Base-by-base conservation (phyloP, 2,888 invertebrate species). In the Tipula unca region DNA sequence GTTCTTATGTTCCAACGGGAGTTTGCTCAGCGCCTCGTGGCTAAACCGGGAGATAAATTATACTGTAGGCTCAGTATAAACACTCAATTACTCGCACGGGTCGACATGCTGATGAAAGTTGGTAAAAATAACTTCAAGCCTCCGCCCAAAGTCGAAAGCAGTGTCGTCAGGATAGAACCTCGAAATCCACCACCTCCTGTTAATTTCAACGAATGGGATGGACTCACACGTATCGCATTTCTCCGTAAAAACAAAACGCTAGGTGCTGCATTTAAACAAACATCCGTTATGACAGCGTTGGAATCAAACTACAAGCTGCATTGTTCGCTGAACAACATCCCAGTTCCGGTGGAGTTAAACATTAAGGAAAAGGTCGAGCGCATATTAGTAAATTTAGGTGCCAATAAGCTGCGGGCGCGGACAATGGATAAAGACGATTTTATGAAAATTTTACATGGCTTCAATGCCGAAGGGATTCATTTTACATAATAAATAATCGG, bases 1-100 rank as follows among this genome's bases (percentile, higher is more conserved):
- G 95, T 99, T 3, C 92, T 99, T 10, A 99, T 99, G 99, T 99
- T 99, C 89, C 99, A 99, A 92, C 94, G 96, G 88, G 99, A 99
- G 92, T 99, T 99, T 92, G 99, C 99, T 1, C 96, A 99, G 89
- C 93, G 99, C 89, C 92, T 99, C 85, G 97, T 98, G 1, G 99
- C 99, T 0, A 96, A 98, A 90, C 98, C 99, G 14, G 99, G 99
- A 1, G 99, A 99, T 89, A 99, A 99, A 91, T 91, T 98, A 10
- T 99, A 97, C 89, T 99, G 99, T 90, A 94, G 99, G 86, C 91
- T 99, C 36, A 99, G 99, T 85, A 95, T 99, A 85, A 99, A 99
- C 89, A 98, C 98, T 36, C 99, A 99, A 89, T 92, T 99, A 20
- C 91, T 99, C 87, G 97, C 99, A 1, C 93, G 97, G 89, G 98